These are phyloP conservation scores for Geodia barretti DNA, from an alignment of 37 sponge, comb jelly and placozoan genomes.

Conservation along the genomic window DNA sequence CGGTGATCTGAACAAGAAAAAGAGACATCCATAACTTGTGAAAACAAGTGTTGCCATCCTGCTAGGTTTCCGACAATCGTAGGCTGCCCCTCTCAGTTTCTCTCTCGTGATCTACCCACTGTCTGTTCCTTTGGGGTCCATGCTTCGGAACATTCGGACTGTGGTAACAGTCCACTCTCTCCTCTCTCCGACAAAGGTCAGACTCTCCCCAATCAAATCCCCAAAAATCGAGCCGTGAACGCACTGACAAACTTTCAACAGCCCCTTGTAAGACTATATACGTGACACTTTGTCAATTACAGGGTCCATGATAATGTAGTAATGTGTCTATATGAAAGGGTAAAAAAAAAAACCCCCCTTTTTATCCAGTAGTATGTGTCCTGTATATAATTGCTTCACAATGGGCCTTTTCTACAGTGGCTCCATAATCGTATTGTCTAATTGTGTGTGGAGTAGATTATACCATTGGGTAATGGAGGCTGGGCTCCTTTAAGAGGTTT, in stretches of 20 bases:
- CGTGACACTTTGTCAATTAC: neutral
- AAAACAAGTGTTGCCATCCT: too few relatives aligned
- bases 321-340: neutral
- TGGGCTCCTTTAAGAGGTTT: too few relatives aligned
- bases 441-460: too few relatives aligned
- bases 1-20: too few relatives aligned
- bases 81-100: neutral
- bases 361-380: too few relatives aligned
- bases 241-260: conserved; percentile 39
- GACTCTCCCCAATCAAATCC: conserved; percentile 52
- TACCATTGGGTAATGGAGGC: too few relatives aligned
- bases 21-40: too few relatives aligned
- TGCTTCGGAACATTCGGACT: conserved; percentile 56
- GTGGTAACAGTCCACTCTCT: conserved; percentile 47
- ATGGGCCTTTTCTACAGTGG: too few relatives aligned
- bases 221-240: conserved; percentile 31
- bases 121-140: conserved; percentile 41
- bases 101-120: conserved; percentile 20
- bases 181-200: conserved; percentile 24
- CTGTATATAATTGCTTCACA: too few relatives aligned
- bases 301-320: neutral
- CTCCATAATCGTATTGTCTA: too few relatives aligned
- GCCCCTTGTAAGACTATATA: neutral
- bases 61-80: too few relatives aligned
- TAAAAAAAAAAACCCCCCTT: too few relatives aligned